Evolutionary conservation across 2,113 vertebrate species (phyloP), one percentile per base, ranked within the genome.

Genomic region (Seriola dumerili): DNA sequence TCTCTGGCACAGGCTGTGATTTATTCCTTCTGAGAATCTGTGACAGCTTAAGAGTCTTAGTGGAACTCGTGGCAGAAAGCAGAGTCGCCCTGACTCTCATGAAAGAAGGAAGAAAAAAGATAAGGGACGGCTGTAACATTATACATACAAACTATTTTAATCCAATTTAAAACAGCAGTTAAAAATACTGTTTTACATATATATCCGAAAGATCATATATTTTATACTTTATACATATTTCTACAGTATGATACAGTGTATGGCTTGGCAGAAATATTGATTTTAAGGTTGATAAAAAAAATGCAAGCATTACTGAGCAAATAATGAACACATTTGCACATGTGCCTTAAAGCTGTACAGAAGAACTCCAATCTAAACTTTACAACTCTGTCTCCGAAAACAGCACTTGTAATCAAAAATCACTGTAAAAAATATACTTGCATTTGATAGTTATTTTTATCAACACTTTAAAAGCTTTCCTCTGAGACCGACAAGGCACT

Each of bases 401-500:
- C 38, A 70, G 82, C 86, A 89, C 74, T 72, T 73, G n/a, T 78
- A 50, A 72, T 88, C 54, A 83, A 82, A 87, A 74, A 73, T 48
- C 64, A 85, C 77, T 76, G 75, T 90, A 88, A 83, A 93, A 93
- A 91, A 89, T 90, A 92, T 81, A 89, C 73, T 78, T 85, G 81
- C 57, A 86, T 88, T 86, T 75, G n/a, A 82, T 48, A 75, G 78
- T 66, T 77, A 72, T 68, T 65, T 71, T 40, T 69, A 81, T 78
- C 65, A 66, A 77, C 46, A 85, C 79, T 74, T 81, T 54, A 57
- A 93, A 90, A 74, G 68, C 84, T 82, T 92, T 93, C 84, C 86
- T 90, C 89, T 90, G 89, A 90, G 90, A 92, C 74, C 50, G 62
- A 81, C 80, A 94, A 95, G 94, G 94, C 94, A 95, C 94, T 88